Percentiles rank a stretch among this genome's conserved stretches.
phyloP scores from a whole-genome alignment of 2,113 vertebrate genomes.

The Ahaetulla prasina region DNA sequence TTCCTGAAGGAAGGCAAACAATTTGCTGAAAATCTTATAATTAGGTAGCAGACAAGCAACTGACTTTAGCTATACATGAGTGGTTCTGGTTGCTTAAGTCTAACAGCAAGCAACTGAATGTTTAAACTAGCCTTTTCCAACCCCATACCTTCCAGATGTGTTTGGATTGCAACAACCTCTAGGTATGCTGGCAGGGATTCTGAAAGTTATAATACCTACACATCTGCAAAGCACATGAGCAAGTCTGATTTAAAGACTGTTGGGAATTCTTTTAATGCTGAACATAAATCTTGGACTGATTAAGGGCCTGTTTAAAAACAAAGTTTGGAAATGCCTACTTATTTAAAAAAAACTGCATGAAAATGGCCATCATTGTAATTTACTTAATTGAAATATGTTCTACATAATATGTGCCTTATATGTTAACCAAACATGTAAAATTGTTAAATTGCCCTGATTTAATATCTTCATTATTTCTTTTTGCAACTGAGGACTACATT shows the following conservation, averaged over 20 bases:
- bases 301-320: constrained; percentile 55
- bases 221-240: neutral
- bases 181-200: neutral
- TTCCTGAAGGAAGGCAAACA: neutral
- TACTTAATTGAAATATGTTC: constrained; percentile 30
- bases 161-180: neutral
- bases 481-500: neutral
- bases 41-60: neutral
- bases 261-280: constrained; percentile 70
- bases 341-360: constrained; percentile 45
- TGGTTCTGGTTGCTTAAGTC: neutral
- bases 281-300: constrained; percentile 59
- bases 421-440: constrained; percentile 31
- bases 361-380: constrained; percentile 40
- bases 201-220: neutral
- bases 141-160: neutral
- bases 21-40: neutral
- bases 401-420: constrained; percentile 3
- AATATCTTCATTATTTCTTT: neutral
- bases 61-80: neutral
- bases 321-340: constrained; percentile 31
- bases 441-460: neutral
- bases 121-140: constrained; percentile 34
- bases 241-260: constrained; percentile 35
- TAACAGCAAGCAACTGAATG: constrained; percentile 51